Evolutionary conservation across 2,113 vertebrate genomes (phyloP), one percentile per base, ranked within the genome.

Genomic region (Crotalus helleri): DNA sequence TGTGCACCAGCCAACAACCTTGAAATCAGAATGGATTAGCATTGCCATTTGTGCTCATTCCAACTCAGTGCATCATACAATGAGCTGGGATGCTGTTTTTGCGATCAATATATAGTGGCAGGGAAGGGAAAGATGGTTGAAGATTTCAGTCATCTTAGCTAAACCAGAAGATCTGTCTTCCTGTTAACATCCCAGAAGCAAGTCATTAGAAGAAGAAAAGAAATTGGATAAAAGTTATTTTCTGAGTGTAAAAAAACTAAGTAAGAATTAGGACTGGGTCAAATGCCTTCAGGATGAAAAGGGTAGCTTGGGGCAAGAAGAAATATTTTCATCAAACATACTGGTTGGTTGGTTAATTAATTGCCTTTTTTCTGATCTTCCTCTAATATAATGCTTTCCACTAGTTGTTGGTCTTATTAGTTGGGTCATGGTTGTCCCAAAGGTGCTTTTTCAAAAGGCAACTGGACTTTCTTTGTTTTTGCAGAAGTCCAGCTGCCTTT

Each of bases 101-200:
- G 46, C 7, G 90, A 95, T 96, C 93, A 94, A 95, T 94, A 93
- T 1, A 12, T 92, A 96, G 93, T 19, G 91, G 93, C 12, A 94
- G 74, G 92, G 57, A 95, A 95, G 93, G 91, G 96, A 29, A 94
- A 89, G 53, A 51, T 94, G 89, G 90, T 90, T 89, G 93, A 64
- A 92, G 94, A 95, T 85, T 92, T 88, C 93, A 90, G 90, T 91
- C 86, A 4, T 87, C 59, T 53, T n/a, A 92, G 90, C 46, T 29
- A 92, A 92, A 88, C 4, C 93, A 93, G 91, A 90, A 61, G 46
- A 85, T 57, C 89, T 93, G 88, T 21, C 64, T 88, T 91, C 90
- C 53, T 74, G 61, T 1, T 1, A 95, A 96, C 93, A 61, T 92
- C 61, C 90, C 19, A 85, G 90, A 54, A 87, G 55, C 21, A 93